A percentile compares a stretch with the other conserved stretches of the same genome.
Conservation (phyloP, 53 echinoderm and acorn worm species). For the Stichopus horrens region DNA sequence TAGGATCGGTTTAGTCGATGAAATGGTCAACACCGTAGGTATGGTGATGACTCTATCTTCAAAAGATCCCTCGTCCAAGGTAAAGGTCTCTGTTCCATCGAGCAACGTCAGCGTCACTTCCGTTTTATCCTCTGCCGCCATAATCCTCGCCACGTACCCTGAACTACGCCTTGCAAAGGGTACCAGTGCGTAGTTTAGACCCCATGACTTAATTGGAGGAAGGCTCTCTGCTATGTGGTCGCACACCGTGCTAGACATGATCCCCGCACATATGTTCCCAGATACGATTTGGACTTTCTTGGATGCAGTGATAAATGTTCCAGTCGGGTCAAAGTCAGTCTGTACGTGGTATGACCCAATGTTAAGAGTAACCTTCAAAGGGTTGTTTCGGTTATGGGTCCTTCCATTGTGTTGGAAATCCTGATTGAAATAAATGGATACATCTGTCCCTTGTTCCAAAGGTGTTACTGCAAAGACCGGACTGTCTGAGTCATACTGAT, state of each 20-base stretch:
- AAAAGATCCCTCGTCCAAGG: neutral
- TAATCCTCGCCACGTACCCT: neutral
- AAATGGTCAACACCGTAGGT: neutral
- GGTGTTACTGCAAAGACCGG: constrained; percentile 1
- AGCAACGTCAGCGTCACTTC: neutral
- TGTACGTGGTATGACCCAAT: neutral
- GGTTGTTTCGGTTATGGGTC: constrained; percentile 3
- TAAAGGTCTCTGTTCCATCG: neutral
- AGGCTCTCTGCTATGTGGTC: neutral
- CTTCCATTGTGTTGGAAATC: constrained; percentile 15
- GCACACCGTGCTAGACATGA: neutral
- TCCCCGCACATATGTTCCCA: constrained; percentile 12
- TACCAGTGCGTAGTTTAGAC: neutral
- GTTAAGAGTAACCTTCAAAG: neutral
- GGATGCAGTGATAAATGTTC: neutral
- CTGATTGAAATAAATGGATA: constrained; percentile 1
- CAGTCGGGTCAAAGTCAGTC: constrained; percentile 26
- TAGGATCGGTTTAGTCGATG: constrained; percentile 12
- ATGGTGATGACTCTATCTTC: neutral
- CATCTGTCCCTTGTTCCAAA: constrained; percentile 1
- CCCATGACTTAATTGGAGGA: constrained; percentile 9
- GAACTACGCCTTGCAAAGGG: constrained; percentile 16
- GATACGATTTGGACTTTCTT: constrained; percentile 1
- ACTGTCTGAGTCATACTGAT: neutral
- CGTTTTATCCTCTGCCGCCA: constrained; percentile 5